These are phyloP conservation scores for Actinernus sp. DNA, from an alignment of 92 coral and sea anemone species.

Conservation along the genomic window DNA sequence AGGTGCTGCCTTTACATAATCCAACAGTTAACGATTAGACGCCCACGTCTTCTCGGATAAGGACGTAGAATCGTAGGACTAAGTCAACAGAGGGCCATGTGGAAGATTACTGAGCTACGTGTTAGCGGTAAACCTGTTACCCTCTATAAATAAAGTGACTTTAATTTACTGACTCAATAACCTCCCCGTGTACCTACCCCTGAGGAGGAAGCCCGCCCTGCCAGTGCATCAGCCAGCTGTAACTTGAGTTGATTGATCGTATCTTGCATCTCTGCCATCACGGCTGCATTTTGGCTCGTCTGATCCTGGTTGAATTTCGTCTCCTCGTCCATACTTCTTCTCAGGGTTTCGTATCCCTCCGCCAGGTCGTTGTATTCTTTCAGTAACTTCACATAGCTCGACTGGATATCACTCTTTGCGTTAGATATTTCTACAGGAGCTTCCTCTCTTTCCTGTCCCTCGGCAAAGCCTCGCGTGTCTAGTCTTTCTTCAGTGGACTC, in stretches of 20 bases:
- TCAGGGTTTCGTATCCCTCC: slow-evolving; percentile 76
- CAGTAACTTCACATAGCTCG: slow-evolving; percentile 73
- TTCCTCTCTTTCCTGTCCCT: slow-evolving; percentile 8
- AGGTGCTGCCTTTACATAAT: no score
- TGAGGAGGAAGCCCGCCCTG: slow-evolving; percentile 69
- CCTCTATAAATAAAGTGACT: no score
- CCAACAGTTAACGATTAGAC: no score
- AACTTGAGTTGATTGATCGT: slow-evolving; percentile 80
- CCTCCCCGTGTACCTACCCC: slow-evolving; percentile 52
- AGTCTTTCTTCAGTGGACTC: slow-evolving; percentile 4
- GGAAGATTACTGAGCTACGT: no score
- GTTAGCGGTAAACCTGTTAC: no score
- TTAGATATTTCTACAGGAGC: neutral
- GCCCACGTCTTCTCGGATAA: no score
- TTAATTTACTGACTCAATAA: no score
- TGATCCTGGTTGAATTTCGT: slow-evolving; percentile 92
- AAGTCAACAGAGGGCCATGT: no score
- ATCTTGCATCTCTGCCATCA: slow-evolving; percentile 99
- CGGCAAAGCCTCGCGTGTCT: slow-evolving; percentile 10
- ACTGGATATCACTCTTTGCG: slow-evolving; percentile 28
- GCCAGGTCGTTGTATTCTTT: slow-evolving; percentile 94
- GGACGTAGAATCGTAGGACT: no score
- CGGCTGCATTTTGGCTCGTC: slow-evolving; percentile 91
- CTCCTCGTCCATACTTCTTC: slow-evolving; percentile 76
- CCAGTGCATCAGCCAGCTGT: slow-evolving; percentile 75